These are phyloP conservation scores for Galerucella pusilla DNA, from an alignment of 2,888 invertebrate species.

Conservation along the genomic window DNA sequence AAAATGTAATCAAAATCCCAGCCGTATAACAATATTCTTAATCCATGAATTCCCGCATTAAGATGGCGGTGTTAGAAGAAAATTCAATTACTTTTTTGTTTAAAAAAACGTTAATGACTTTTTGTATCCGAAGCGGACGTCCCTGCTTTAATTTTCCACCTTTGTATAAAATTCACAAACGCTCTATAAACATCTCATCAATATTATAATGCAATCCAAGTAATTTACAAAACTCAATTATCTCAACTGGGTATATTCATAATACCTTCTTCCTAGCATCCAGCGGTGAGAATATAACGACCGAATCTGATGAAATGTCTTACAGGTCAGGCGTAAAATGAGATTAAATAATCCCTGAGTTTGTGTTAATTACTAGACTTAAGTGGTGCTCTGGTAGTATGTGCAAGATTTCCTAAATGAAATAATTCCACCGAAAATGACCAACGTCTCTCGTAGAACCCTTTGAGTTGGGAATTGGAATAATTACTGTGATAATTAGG, in stretches of 20 bases:
- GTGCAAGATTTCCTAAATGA: slow-evolving; percentile 60
- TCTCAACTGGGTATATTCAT: slow-evolving; percentile 33
- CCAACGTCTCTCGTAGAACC: slow-evolving; percentile 46
- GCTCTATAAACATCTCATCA: slow-evolving; percentile 34
- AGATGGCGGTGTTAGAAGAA: not conserved
- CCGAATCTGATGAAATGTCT: slow-evolving; percentile 55
- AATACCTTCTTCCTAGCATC: slow-evolving; percentile 35
- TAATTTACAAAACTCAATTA: slow-evolving; percentile 40
- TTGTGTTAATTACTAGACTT: slow-evolving; percentile 60
- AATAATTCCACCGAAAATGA: slow-evolving; percentile 59
- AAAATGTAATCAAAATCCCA: too few species aligned
- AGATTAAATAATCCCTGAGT: slow-evolving; percentile 61
- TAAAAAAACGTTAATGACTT: not conserved
- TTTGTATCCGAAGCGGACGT: not conserved
- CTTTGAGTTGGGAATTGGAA: slow-evolving; percentile 43
- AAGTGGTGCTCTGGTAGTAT: slow-evolving; percentile 45
- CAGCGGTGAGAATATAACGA: slow-evolving; percentile 43
- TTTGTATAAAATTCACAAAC: slow-evolving; percentile 29
- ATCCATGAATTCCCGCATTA: too few species aligned
- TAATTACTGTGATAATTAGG: slow-evolving; percentile 45
- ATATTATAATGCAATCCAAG: slow-evolving; percentile 38
- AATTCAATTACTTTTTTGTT: not conserved
- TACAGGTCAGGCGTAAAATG: slow-evolving; percentile 62
- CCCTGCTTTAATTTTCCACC: not conserved
- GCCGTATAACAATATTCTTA: too few species aligned